phyloP scores from a whole-genome alignment of 2,797 vertebrate genomes.

The Coluber constrictor region DNA sequence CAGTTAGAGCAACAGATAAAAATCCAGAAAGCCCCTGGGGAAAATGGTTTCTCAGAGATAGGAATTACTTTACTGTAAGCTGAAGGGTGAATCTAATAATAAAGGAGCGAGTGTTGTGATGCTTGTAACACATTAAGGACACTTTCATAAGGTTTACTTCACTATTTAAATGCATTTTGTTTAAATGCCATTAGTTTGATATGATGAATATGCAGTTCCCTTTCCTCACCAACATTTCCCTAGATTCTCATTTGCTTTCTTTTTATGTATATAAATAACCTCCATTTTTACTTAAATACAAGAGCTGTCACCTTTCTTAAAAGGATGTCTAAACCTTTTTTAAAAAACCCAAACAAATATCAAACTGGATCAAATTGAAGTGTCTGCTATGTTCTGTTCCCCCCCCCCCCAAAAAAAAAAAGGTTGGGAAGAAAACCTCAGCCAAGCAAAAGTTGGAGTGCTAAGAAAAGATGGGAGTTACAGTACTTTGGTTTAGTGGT shows the following conservation, averaged over 20 bases:
- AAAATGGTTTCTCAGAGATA: background rate
- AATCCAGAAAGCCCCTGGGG: background rate
- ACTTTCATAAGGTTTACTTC: background rate
- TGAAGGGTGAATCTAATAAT: background rate
- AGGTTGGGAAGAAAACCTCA: background rate
- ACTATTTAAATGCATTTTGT: background rate
- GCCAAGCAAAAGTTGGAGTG: background rate
- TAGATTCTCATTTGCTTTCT: background rate
- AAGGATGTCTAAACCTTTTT: background rate
- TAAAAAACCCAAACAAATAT: background rate
- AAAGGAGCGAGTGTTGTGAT: background rate
- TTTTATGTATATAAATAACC: background rate
- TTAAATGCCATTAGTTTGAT: background rate
- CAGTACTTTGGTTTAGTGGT: background rate
- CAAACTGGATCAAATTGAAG: conserved; percentile 42
- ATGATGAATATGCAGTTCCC: background rate
- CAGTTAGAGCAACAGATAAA: background rate
- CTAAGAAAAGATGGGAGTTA: conserved; percentile 11
- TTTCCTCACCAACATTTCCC: background rate
- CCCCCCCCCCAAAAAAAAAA: background rate
- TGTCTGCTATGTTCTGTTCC: conserved; percentile 41
- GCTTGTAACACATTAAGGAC: background rate
- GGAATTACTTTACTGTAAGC: background rate
- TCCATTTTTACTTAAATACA: background rate
- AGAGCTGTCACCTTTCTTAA: conserved; percentile 28